Conservation (phyloP, 2,888 invertebrate genomes). For the Gymnocheta viridis region DNA sequence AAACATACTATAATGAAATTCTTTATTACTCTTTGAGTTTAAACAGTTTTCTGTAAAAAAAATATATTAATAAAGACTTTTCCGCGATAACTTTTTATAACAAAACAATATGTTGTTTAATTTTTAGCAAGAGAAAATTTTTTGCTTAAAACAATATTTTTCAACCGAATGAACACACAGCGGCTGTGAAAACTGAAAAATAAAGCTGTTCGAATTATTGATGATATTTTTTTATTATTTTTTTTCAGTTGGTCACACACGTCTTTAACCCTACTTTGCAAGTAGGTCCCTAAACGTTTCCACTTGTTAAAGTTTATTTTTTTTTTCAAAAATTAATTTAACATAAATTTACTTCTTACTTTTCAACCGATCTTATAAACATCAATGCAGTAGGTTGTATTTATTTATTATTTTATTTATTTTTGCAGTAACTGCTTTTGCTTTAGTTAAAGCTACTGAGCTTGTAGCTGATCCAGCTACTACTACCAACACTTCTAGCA, state of each 20-base stretch:
- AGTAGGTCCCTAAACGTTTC: neutral
- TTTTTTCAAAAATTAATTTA: neutral
- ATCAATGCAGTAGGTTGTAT: constrained; percentile 51
- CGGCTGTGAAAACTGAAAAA: too few relatives aligned
- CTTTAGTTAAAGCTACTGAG: neutral
- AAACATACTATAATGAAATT: too few relatives aligned
- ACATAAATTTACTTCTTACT: constrained; percentile 13
- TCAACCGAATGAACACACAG: too few relatives aligned
- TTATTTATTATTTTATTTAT: neutral
- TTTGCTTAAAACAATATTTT: too few relatives aligned
- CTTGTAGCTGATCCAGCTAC: constrained; percentile 5
- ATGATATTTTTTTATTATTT: too few relatives aligned
- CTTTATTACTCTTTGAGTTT: too few relatives aligned
- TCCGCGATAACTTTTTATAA: too few relatives aligned
- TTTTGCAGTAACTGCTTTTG: neutral
- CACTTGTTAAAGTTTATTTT: neutral
- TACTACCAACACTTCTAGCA: constrained; percentile 10
- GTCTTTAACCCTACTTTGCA: neutral
- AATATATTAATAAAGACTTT: too few relatives aligned
- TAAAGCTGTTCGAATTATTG: too few relatives aligned
- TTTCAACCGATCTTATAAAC: constrained; percentile 37
- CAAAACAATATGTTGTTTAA: too few relatives aligned
- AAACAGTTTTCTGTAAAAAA: too few relatives aligned
- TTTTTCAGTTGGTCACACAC: neutral
- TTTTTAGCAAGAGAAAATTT: too few relatives aligned